Evolutionary conservation across 1,140 invertebrate species (phyloP), one percentile per base, ranked within the genome.

Genomic region (Brachionus calyciflorus): DNA sequence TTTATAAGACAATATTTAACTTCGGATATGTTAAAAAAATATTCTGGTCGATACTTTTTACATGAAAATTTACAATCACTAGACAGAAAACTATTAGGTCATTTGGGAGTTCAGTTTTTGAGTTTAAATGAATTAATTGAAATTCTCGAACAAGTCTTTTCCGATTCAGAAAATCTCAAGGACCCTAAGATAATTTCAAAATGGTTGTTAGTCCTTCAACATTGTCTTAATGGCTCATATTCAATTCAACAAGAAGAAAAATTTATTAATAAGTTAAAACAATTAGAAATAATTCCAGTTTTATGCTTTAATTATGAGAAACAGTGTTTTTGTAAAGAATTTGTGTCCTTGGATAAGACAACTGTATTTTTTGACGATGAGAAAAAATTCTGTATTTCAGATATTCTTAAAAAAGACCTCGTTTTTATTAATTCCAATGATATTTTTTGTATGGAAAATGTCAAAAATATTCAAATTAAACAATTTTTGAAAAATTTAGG

Each of bases 201-300:
- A 37, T 70, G 65, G 65, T 49, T 70, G 2, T 17, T 49, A 9
- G 14, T 49, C 2, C 33, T 70, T 33, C 46, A 70, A 30, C 65
- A 49, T 10, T 70, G 65, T 70, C 30, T 70, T 9, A 70, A 70
- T 33, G 28, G 37, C 0, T 65, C 60, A 19, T 41, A 49, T 70
- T 49, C 65, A 17, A 24, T 70, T 33, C 24, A 70, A n/a, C 44
- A 70, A 49, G 44, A 70, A 17, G 44, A 70, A 7, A 70, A 70
- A 21, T 49, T 70, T 33, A 49, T 70, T 9, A 70, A 70, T 33
- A 41, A 70, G 21, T 44, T 70, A 17, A 33, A 48, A 21, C 26
- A 49, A 21, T 7, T 70, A 17, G 46, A 70, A 70, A 70, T 70
- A 49, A 49, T 49, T 49, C 65, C 65, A n/a, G 19, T 70, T 1